phyloP scores from a whole-genome alignment of 2,113 vertebrate species.

The Tinamus guttatus region DNA sequence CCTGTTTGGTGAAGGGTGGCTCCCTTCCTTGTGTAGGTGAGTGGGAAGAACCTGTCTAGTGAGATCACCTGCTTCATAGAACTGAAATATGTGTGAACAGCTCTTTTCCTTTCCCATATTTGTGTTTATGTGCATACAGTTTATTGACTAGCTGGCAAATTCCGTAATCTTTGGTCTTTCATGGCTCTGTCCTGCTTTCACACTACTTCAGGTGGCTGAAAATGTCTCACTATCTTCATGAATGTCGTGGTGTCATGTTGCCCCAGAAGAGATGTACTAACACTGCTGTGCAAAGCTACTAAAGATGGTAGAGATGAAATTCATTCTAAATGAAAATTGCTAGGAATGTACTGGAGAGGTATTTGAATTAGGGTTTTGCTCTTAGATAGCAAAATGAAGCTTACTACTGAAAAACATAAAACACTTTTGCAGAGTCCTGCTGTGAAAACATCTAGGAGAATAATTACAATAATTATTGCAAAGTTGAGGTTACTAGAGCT shows the following conservation, averaged over 20 bases:
- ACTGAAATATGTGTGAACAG: not conserved
- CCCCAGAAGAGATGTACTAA: not conserved
- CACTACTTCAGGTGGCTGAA: not conserved
- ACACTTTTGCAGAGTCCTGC: not conserved
- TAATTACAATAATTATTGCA: not conserved
- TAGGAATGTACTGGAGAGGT: not conserved
- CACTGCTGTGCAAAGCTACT: not conserved
- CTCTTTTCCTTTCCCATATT: not conserved
- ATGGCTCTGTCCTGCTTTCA: fast-evolving
- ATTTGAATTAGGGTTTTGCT: not conserved
- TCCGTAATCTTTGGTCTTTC: not conserved
- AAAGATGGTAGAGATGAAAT: not conserved
- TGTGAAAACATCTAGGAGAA: not conserved
- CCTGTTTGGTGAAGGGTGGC: not conserved
- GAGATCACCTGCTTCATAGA: not conserved
- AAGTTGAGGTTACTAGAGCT: not conserved
- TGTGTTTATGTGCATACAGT: not conserved
- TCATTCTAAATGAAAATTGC: not conserved
- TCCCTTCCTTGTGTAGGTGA: fast-evolving
- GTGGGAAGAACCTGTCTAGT: not conserved
- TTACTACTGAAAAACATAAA: not conserved
- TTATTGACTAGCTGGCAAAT: not conserved
- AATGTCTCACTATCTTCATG: not conserved
- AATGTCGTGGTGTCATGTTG: not conserved
- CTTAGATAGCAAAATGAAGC: not conserved